Conservation (phyloP, 2,888 invertebrate genomes). For the Phengaris alcon region DNA sequence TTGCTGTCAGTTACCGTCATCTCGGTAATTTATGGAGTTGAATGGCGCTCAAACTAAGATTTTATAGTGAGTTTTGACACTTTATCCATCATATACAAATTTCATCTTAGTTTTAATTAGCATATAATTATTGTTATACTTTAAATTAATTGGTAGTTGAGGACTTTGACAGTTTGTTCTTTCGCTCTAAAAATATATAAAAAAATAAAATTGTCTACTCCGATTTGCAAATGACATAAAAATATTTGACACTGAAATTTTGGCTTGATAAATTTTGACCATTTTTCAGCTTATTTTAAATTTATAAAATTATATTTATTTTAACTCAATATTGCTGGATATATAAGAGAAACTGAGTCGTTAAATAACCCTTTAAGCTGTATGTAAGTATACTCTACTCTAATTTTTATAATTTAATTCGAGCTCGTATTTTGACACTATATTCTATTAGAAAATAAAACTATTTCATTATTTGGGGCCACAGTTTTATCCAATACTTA, state of each 20-base stretch:
- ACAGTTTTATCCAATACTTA: neutral
- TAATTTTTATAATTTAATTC: neutral
- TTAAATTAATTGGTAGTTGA: too few relatives aligned
- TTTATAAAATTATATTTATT: neutral
- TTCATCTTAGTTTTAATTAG: too few relatives aligned
- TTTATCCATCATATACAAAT: too few relatives aligned
- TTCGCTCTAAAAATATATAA: neutral
- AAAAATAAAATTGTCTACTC: neutral
- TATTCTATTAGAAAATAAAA: neutral
- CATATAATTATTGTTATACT: too few relatives aligned
- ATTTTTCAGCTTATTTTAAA: neutral
- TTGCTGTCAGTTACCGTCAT: too few relatives aligned
- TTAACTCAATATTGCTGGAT: neutral
- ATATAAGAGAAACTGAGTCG: neutral
- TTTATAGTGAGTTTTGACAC: too few relatives aligned
- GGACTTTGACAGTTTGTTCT: neutral
- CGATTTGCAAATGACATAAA: neutral
- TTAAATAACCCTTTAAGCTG: neutral
- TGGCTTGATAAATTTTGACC: conserved; percentile 19
- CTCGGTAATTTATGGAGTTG: too few relatives aligned
- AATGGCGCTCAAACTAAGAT: too few relatives aligned
- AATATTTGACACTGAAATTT: conserved; percentile 24
- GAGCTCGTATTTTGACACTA: neutral
- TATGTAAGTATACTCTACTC: neutral
- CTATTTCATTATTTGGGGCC: neutral